Evolutionary conservation across 1,140 invertebrate genomes (phyloP).

Genomic region (Drosophila azteca): DNA sequence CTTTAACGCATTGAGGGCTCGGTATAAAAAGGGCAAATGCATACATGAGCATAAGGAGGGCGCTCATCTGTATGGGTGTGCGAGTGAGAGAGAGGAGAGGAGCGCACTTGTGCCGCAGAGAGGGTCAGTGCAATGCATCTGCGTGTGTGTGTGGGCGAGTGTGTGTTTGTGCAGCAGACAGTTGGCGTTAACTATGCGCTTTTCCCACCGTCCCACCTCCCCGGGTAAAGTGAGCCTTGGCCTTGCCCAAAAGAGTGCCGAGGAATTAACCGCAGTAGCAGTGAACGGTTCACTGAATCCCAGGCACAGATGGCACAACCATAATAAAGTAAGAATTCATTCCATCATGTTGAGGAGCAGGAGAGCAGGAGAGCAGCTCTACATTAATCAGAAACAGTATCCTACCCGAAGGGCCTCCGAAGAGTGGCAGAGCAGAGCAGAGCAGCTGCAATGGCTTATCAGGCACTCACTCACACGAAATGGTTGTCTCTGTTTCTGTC

Average conservation of each 20-base stretch:
- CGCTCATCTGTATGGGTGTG: slow-evolving; percentile 36
- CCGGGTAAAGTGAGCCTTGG: slow-evolving; percentile 10
- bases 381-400: slow-evolving; percentile 10
- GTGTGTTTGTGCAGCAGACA: slow-evolving; percentile 37
- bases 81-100: not conserved
- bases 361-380: not conserved
- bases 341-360: slow-evolving; percentile 1
- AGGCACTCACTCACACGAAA: slow-evolving; percentile 15
- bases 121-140: too few relatives aligned
- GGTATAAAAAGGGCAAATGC: slow-evolving; percentile 47
- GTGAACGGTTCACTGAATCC: slow-evolving; percentile 6
- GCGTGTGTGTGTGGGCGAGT: not conserved
- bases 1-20: too few relatives aligned
- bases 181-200: slow-evolving; percentile 41
- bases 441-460: slow-evolving; percentile 36
- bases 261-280: slow-evolving; percentile 24
- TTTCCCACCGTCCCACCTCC: slow-evolving; percentile 12
- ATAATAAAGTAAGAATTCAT: not conserved
- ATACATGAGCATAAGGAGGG: slow-evolving; percentile 36
- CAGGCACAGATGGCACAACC: not conserved
- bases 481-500: slow-evolving; percentile 26
- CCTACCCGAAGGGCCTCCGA: not conserved
- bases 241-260: slow-evolving; percentile 19
- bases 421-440: slow-evolving; percentile 8
- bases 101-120: too few relatives aligned